Evolutionary conservation across 1,140 invertebrate genomes (phyloP).

Genomic region (Drosophila chauvacae): DNA sequence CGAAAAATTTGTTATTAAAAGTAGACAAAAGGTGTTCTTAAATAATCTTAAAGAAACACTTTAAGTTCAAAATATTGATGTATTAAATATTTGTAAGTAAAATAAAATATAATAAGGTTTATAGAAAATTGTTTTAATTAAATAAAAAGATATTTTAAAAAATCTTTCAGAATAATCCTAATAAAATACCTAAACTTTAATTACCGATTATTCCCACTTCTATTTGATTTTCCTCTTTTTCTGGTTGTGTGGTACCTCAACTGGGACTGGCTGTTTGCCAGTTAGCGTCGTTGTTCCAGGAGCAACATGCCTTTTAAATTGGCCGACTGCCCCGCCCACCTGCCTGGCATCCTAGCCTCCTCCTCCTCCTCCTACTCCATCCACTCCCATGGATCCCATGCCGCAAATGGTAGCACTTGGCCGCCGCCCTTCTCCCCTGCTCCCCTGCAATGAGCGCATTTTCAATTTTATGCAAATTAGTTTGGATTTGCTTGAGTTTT

Average conservation of each 20-base stretch:
- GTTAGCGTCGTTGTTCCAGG: slow-evolving; percentile 42
- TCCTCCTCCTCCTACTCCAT: slow-evolving; percentile 20
- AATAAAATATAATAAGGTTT: neutral
- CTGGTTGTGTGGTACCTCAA: slow-evolving; percentile 7
- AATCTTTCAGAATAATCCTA: neutral
- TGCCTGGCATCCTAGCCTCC: slow-evolving; percentile 13
- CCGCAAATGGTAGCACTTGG: slow-evolving; percentile 15
- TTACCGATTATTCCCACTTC: neutral
- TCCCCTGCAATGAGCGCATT: slow-evolving; percentile 53
- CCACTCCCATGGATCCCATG: slow-evolving; percentile 8
- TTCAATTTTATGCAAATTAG: slow-evolving; percentile 80
- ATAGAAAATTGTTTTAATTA: too few species aligned
- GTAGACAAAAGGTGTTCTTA: too few species aligned
- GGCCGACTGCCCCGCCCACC: slow-evolving; percentile 63
- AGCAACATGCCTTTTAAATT: slow-evolving; percentile 70
- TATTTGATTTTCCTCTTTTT: neutral
- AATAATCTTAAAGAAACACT: too few species aligned
- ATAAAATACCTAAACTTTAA: neutral
- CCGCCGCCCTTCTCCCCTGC: too few species aligned
- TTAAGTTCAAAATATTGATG: neutral
- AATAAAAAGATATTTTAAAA: too few species aligned
- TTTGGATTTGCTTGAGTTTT: slow-evolving; percentile 44
- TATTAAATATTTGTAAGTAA: neutral
- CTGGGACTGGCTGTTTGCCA: slow-evolving; percentile 13
- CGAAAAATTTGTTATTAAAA: too few species aligned